Evolutionary conservation across 2,113 vertebrate genomes (phyloP).

Genomic region (Opisthocomus hoazin): DNA sequence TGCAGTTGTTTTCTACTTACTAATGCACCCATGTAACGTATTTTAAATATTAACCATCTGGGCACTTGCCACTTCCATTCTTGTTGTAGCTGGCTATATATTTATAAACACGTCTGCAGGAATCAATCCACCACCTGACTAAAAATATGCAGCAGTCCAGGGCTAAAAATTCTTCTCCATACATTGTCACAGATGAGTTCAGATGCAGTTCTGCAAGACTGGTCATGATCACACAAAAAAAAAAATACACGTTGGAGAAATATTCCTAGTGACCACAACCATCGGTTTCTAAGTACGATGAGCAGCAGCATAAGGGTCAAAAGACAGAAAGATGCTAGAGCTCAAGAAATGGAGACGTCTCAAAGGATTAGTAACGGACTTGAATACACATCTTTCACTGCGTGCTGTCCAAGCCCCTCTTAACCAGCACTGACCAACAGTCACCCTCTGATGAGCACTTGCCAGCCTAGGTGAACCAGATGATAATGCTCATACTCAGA

Average conservation of each 20-base stretch:
- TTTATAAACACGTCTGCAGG: neutral
- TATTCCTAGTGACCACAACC: neutral
- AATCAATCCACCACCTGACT: neutral
- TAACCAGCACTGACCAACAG: neutral
- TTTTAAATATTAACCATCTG: neutral
- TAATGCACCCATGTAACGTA: neutral
- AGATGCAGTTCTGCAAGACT: neutral
- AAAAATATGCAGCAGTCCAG: neutral
- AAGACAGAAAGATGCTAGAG: neutral
- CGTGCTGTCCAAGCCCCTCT: neutral
- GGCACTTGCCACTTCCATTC: neutral
- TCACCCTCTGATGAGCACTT: fast-evolving
- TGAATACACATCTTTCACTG: fast-evolving
- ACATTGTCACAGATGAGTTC: neutral
- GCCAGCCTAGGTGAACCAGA: neutral
- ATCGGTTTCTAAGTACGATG: neutral
- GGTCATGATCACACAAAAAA: neutral
- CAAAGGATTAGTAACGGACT: neutral
- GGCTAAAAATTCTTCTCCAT: neutral
- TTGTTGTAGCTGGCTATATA: neutral
- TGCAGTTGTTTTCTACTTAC: neutral
- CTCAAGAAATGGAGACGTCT: neutral
- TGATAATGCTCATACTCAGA: neutral
- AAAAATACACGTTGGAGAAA: neutral
- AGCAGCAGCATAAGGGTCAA: fast-evolving